Evolutionary conservation across 2,797 vertebrate genomes (phyloP).

Genomic region (Pseudomugil tenellus): DNA sequence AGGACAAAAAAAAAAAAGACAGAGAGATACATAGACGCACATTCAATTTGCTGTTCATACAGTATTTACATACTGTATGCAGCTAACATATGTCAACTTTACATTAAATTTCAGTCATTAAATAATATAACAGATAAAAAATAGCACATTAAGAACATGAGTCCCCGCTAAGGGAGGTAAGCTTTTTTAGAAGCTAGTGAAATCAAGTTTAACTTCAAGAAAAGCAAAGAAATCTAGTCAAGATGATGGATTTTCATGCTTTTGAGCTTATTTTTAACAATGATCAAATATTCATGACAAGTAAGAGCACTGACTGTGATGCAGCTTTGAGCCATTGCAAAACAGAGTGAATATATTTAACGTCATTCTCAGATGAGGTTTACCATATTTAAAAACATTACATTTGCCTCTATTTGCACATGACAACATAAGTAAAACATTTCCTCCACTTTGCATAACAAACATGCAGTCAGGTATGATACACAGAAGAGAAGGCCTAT

Average conservation of each 20-base stretch:
- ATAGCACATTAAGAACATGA: constrained; percentile 36
- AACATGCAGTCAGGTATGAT: constrained; percentile 79
- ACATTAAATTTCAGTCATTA: constrained; percentile 38
- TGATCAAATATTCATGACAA: constrained; percentile 77
- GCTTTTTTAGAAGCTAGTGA: constrained; percentile 61
- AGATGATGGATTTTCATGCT: constrained; percentile 71
- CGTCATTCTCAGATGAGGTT: constrained; percentile 51
- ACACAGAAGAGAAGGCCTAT: constrained; percentile 75
- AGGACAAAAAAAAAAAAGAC: constrained; percentile 68
- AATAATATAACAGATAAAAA: constrained; percentile 44
- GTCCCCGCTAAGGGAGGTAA: constrained; percentile 37
- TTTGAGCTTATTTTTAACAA: constrained; percentile 66
- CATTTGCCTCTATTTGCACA: constrained; percentile 57
- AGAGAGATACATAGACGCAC: constrained; percentile 77
- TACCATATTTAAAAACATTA: constrained; percentile 29
- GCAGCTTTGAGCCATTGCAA: constrained; percentile 54
- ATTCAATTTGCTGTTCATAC: constrained; percentile 77
- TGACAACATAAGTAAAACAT: constrained; percentile 65
- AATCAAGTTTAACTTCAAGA: constrained; percentile 49
- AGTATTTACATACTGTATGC: constrained; percentile 73
- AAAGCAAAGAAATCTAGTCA: constrained; percentile 61
- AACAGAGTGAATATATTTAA: constrained; percentile 48
- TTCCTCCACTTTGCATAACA: constrained; percentile 75
- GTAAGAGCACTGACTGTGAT: constrained; percentile 67
- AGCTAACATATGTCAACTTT: constrained; percentile 51